Evolutionary conservation across 2,888 invertebrate species (phyloP).

Genomic region (Teinopalpus imperialis): DNA sequence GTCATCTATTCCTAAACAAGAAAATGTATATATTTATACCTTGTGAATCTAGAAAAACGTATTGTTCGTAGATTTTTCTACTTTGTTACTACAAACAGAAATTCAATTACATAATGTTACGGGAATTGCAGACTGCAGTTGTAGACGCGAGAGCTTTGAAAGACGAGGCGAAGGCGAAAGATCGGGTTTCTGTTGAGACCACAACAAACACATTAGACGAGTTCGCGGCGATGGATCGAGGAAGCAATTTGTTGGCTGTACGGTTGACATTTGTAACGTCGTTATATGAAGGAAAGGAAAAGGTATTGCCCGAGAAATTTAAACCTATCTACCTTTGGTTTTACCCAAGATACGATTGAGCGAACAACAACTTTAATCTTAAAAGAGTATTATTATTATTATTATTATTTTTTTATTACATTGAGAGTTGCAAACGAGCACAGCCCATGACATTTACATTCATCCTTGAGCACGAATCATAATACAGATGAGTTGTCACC

Average conservation of each 20-base stretch:
- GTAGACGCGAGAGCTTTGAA: constrained; percentile 3
- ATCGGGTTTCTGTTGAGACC: constrained; percentile 19
- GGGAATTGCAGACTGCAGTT: constrained; percentile 4
- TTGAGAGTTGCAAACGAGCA: too few relatives aligned
- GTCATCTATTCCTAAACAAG: too few relatives aligned
- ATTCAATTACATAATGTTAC: constrained; percentile 8
- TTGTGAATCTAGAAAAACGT: not conserved
- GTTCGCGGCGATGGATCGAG: constrained; percentile 4
- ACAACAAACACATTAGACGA: constrained; percentile 24
- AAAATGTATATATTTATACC: too few relatives aligned
- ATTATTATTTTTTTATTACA: too few relatives aligned
- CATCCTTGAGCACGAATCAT: too few relatives aligned
- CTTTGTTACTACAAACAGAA: not conserved
- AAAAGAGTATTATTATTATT: too few relatives aligned
- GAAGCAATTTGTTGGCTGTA: constrained; percentile 21
- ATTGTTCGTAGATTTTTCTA: too few relatives aligned
- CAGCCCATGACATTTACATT: too few relatives aligned
- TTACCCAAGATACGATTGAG: too few relatives aligned
- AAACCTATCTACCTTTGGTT: too few relatives aligned
- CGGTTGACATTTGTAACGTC: constrained; percentile 14
- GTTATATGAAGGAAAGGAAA: constrained; percentile 6
- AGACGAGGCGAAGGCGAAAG: constrained; percentile 11
- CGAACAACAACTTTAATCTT: too few relatives aligned
- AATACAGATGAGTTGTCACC: too few relatives aligned
- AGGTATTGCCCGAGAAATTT: not conserved